Evolutionary conservation across 64 coral and sea anemone species (phyloP), one percentile per base, ranked within the genome.

Genomic region (Anthopleura sola): DNA sequence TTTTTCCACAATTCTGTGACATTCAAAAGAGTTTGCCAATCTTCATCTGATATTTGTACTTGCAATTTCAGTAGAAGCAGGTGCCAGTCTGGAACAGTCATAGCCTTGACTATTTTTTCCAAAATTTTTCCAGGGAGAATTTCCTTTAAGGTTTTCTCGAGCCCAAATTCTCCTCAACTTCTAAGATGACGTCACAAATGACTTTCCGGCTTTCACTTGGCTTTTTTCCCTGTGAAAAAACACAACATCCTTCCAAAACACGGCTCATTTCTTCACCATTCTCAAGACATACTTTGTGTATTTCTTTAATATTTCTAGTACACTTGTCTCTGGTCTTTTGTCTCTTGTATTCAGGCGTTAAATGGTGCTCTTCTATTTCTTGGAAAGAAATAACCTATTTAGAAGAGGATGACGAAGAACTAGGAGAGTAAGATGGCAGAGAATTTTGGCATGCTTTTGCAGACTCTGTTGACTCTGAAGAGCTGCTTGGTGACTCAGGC

Each of bases 51-150:
- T 55, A 83, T 55, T 33, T n/a, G 49, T 51, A 56, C 51, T 83
- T 83, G 81, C 48, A 83, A 56, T 56, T 83, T 83, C 18, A 83
- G 34, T 15, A 55, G 58, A 3, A 83, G 49, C 17, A 83, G 55
- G 33, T 55, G 48, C 81, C 81, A 83, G 51, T 83, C 81, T 33
- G 81, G 81, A 9, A 83, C 81, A 36, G 13, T 83, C 53, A 83
- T 58, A 55, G n/a, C 33, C 31, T 83, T 19, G 24, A 83, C 48
- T 54, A 34, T 21, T 26, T 36, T 51, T 31, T 18, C 48, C 38
- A 55, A 51, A 26, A 56, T 83, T 83, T 83, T 51, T 54, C 16
- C 29, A 36, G 55, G 33, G 29, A 83, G 46, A 26, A 51, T 33
- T 56, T 83, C 81, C 48, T 54, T 8, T 18, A 83, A 51, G 31